Base-by-base conservation (phyloP, 2,113 vertebrate species). In the Clinocottus analis region DNA sequence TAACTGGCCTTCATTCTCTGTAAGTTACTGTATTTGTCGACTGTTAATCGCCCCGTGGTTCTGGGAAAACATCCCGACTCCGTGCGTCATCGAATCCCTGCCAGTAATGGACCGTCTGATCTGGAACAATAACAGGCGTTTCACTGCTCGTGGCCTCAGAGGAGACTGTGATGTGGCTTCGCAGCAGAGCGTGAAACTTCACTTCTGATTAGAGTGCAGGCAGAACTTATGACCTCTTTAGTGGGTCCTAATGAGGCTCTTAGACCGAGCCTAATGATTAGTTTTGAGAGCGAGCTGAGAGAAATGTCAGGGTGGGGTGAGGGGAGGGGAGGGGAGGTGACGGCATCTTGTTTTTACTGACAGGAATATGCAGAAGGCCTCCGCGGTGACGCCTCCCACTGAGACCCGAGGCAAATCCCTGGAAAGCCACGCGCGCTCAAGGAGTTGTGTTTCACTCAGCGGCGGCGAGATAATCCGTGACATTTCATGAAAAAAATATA, bases 171-270 rank as follows among this genome's bases (percentile, higher is more conserved):
- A 84, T 84, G 61, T 27, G 77, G 43, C 70, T 77, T 62, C 11
- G 70, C 84, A 75, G 72, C 79, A 11, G 84, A 88, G 86, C 80
- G 72, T 84, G 78, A 88, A 83, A 83, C 84, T 87, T 88, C 89
- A 88, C 80, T 85, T 80, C 66, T 90, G 58, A 92, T 92, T 90
- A 84, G 70, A 87, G 75, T 0, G 66, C 49, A 12, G 17, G 80
- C 84, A 82, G 84, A 87, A 83, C 67, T 83, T 43, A 74, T 77
- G 82, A 90, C 89, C 89, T 88, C 80, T 82, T 86, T 74, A 84
- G 82, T 23, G 61, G 37, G 31, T 75, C 82, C 51, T 90, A 90
- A 92, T 88, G 91, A 92, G 86, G 49, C 81, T 84, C 80, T 87
- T 6, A 84, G 76, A 85, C 74, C 61, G 63, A 81, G 73, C 58